These are phyloP conservation scores for Tenualosa thibaudeaui DNA, from an alignment of 2,797 vertebrate species.

Conservation along the genomic window DNA sequence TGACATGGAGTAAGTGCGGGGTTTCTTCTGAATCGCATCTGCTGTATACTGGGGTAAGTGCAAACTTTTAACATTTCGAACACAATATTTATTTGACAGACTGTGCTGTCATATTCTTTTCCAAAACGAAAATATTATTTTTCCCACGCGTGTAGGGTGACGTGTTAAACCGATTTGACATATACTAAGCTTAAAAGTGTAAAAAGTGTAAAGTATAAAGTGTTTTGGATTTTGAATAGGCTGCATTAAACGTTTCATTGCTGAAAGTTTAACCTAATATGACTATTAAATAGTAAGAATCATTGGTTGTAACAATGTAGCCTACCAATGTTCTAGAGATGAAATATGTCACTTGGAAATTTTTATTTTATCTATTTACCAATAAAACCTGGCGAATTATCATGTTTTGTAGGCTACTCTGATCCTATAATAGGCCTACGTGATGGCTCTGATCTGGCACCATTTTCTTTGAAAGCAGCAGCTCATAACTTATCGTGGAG, in stretches of 20 bases:
- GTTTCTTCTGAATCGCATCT: constrained; percentile 38
- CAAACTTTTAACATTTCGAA: constrained; percentile 21
- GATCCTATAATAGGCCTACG: too few relatives aligned
- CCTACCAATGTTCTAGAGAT: too few relatives aligned
- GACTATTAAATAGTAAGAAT: background rate
- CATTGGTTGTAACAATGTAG: too few relatives aligned
- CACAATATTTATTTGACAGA: constrained; percentile 7
- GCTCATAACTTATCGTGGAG: background rate
- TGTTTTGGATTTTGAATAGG: background rate
- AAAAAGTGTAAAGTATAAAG: too few relatives aligned
- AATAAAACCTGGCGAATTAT: too few relatives aligned
- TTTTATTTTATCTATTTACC: too few relatives aligned
- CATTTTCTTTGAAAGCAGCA: background rate
- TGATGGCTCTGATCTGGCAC: background rate
- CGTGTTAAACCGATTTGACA: background rate
- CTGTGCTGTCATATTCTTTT: constrained; percentile 9
- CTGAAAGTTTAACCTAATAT: background rate
- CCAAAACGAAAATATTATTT: background rate
- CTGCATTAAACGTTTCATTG: background rate
- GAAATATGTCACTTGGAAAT: too few relatives aligned
- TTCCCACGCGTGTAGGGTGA: background rate
- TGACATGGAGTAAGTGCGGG: constrained; percentile 61
- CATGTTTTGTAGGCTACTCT: too few relatives aligned
- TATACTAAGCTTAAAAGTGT: background rate
- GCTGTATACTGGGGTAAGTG: constrained; percentile 63